phyloP scores from a whole-genome alignment of 2,113 vertebrate species.

The Myrmophylax atrothorax region DNA sequence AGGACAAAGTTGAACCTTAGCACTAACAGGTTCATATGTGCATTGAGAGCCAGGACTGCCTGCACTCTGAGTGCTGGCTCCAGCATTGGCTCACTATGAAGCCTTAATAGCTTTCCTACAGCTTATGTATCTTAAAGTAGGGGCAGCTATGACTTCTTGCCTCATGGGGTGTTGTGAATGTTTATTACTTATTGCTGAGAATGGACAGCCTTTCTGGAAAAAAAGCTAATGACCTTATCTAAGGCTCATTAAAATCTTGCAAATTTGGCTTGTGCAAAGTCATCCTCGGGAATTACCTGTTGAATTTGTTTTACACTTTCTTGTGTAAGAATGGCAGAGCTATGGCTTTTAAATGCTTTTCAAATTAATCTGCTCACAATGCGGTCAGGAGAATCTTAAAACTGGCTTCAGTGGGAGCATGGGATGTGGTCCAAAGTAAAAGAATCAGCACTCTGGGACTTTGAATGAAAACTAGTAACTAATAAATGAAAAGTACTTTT shows the following conservation, averaged over 20 bases:
- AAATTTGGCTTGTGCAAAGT: neutral
- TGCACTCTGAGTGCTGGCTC: neutral
- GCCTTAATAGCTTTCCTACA: conserved; percentile 38
- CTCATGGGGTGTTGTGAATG: conserved; percentile 12
- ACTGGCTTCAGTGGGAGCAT: conserved; percentile 32
- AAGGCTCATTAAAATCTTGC: neutral
- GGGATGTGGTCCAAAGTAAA: conserved; percentile 51
- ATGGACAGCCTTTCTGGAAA: neutral
- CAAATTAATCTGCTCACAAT: conserved; percentile 11
- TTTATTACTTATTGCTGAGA: conserved; percentile 10
- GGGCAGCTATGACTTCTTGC: conserved; percentile 21
- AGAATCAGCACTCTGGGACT: conserved; percentile 9
- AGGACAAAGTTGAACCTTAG: conserved; percentile 46
- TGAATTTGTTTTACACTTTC: neutral
- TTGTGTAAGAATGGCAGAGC: neutral
- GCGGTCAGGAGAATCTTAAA: conserved; percentile 25
- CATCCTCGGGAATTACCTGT: neutral
- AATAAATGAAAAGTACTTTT: conserved; percentile 69
- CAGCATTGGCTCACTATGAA: neutral
- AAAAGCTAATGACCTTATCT: neutral
- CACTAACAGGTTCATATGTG: conserved; percentile 33
- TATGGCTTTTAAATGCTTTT: conserved; percentile 30
- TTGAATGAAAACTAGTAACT: conserved; percentile 64
- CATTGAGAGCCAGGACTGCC: conserved; percentile 5
- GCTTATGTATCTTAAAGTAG: conserved; percentile 26